Evolutionary conservation across 2,797 vertebrate species (phyloP).

Genomic region (Masticophis lateralis): DNA sequence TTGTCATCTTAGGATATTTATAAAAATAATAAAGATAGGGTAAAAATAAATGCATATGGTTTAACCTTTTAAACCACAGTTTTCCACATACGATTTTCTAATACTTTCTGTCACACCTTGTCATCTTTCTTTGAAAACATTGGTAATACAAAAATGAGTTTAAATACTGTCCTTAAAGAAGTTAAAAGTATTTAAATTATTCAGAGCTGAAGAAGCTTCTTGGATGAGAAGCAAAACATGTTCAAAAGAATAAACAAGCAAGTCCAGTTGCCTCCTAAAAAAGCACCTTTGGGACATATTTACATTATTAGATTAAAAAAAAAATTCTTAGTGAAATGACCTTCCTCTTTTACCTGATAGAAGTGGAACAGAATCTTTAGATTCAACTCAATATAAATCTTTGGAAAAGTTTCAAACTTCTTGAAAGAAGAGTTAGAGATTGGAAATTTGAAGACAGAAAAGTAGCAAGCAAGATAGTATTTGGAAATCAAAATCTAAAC

Average conservation of each 20-base stretch:
- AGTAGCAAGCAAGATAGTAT: background rate
- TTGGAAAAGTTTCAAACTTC: background rate
- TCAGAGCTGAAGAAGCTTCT: no score
- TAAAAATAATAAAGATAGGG: background rate
- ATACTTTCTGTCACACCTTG: background rate
- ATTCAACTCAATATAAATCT: background rate
- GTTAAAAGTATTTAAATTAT: background rate
- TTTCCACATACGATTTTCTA: background rate
- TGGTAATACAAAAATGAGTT: background rate
- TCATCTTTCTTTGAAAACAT: background rate
- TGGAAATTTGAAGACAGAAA: background rate
- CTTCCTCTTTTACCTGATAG: background rate
- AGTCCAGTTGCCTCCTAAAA: no score
- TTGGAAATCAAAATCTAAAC: conserved; percentile 2
- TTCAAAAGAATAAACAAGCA: no score
- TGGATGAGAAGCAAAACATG: no score
- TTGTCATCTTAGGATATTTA: background rate
- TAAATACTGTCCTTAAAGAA: background rate
- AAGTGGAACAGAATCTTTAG: background rate
- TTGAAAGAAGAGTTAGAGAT: background rate
- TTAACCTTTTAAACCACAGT: background rate
- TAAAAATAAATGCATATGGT: background rate
- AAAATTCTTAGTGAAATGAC: background rate
- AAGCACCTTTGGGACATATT: background rate
- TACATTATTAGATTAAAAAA: background rate